Conservation (phyloP, 1,140 invertebrate species). For the Carcinoscorpius rotundicauda region DNA sequence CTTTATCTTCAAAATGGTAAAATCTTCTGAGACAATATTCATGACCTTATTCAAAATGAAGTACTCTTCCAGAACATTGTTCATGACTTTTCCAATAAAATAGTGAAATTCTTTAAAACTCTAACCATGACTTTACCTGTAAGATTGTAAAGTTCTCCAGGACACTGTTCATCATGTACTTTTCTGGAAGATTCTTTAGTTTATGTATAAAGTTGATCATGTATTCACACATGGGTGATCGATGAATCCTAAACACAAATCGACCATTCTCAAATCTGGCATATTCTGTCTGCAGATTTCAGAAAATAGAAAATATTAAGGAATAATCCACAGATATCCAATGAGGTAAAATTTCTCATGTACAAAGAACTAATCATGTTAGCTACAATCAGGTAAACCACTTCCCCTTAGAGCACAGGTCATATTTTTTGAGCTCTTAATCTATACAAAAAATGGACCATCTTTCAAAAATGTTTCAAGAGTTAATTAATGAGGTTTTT, state of each 20-base stretch:
- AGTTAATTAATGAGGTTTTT: too few relatives aligned
- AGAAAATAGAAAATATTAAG: not conserved
- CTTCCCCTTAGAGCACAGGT: too few relatives aligned
- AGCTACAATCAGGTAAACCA: too few relatives aligned
- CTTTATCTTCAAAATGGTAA: not conserved
- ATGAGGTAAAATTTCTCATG: too few relatives aligned
- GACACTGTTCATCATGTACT: conserved; percentile 99
- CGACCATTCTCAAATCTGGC: conserved; percentile 88
- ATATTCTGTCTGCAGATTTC: conserved; percentile 63
- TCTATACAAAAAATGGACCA: too few relatives aligned
- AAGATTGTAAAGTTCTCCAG: conserved; percentile 99
- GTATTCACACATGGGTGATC: conserved; percentile 99
- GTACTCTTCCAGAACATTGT: too few relatives aligned
- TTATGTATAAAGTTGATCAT: conserved; percentile 99
- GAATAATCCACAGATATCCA: too few relatives aligned
- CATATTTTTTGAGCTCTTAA: too few relatives aligned
- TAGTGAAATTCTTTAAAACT: not conserved
- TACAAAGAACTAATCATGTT: too few relatives aligned
- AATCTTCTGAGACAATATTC: not conserved
- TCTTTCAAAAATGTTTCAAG: too few relatives aligned
- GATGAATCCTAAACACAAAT: conserved; percentile 91
- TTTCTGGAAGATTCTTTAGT: conserved; percentile 93
- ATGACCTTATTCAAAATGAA: too few relatives aligned
- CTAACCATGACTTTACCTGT: conserved; percentile 54
- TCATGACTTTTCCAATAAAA: too few relatives aligned